Conservation (phyloP, 2,888 invertebrate genomes). For the Agrilus biguttatus region DNA sequence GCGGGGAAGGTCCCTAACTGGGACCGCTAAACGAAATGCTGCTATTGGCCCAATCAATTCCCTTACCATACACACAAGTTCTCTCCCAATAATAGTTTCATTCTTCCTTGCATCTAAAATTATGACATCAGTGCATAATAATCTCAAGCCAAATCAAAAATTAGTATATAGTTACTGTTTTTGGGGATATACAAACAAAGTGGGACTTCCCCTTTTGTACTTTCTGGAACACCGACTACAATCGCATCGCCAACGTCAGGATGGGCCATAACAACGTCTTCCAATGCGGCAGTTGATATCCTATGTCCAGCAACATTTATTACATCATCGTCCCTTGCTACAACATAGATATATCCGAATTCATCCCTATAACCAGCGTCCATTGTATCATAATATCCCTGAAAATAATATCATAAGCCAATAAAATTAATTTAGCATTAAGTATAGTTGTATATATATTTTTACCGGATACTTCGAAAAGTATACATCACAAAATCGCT, state of each 20-base stretch:
- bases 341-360: slow-evolving; percentile 74
- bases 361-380: slow-evolving; percentile 81
- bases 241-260: slow-evolving; percentile 74
- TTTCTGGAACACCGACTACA: slow-evolving; percentile 81
- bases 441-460: not conserved
- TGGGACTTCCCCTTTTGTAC: slow-evolving; percentile 82
- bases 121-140: not conserved
- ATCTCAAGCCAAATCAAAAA: not conserved
- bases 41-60: slow-evolving; percentile 75
- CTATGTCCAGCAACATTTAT: slow-evolving; percentile 93
- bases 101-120: slow-evolving; percentile 33
- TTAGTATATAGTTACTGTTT: slow-evolving; percentile 30
- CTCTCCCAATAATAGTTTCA: slow-evolving; percentile 38
- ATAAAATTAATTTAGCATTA: not conserved
- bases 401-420: slow-evolving; percentile 4
- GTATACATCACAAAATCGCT: slow-evolving; percentile 66
- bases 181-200: slow-evolving; percentile 73
- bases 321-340: slow-evolving; percentile 84
- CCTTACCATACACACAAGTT: slow-evolving; percentile 44
- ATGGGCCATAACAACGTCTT: slow-evolving; percentile 81
- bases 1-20: slow-evolving; percentile 69
- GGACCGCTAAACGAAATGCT: slow-evolving; percentile 64
- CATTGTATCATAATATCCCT: slow-evolving; percentile 91
- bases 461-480: slow-evolving; percentile 69
- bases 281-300: slow-evolving; percentile 75